Conservation (phyloP, 2,888 invertebrate genomes). For the Polyploca ridens region DNA sequence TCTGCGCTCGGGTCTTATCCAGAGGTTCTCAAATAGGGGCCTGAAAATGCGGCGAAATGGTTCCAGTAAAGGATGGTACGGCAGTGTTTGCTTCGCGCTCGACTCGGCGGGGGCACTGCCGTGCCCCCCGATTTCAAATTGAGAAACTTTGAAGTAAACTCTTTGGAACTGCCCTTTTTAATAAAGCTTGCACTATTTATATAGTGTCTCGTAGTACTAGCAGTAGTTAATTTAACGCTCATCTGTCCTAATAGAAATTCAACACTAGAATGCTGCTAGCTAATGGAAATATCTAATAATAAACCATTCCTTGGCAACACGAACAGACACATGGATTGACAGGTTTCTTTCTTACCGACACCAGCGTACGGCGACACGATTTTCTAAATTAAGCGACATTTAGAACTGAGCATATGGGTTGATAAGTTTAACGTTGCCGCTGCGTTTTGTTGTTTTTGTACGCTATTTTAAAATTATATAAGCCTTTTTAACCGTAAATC, state of each 20-base stretch:
- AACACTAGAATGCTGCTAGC: constrained; percentile 61
- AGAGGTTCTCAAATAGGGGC: too few species aligned
- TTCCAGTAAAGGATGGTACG: too few species aligned
- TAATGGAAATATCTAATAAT: constrained; percentile 69
- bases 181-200: too few species aligned
- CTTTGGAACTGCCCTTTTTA: background rate
- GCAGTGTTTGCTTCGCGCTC: too few species aligned
- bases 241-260: constrained; percentile 40
- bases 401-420: background rate
- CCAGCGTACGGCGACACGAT: constrained; percentile 34
- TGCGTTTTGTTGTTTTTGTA: background rate
- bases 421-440: background rate
- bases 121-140: too few species aligned
- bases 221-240: constrained; percentile 30
- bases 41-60: too few species aligned
- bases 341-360: constrained; percentile 55
- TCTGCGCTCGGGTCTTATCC: too few species aligned
- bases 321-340: constrained; percentile 47
- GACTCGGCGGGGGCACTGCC: too few species aligned
- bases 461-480: too few species aligned
- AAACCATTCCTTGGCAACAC: constrained; percentile 46
- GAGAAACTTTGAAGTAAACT: background rate
- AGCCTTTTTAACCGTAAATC: too few species aligned
- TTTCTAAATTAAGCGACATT: constrained; percentile 32
- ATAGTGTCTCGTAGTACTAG: background rate